Evolutionary conservation across 2,113 vertebrate species (phyloP), one percentile per base, ranked within the genome.

Genomic region (Phrynocephalus versicolor): DNA sequence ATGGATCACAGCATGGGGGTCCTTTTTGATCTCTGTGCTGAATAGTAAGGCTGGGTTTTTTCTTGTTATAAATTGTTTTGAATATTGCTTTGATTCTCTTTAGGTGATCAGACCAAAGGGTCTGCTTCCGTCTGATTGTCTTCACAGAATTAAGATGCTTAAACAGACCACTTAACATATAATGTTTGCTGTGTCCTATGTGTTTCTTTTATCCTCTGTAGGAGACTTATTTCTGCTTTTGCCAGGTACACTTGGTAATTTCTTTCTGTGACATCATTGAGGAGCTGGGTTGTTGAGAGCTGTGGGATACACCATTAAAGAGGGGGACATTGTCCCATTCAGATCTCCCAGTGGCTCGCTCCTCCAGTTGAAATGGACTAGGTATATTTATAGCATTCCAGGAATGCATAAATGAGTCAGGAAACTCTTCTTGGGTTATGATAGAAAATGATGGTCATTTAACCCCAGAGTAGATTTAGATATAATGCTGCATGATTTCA

Each of bases 241-340:
- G 69, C n/a, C 77, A 69, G 35, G 30, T 60, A 10, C 16, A 27
- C 27, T 57, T 30, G 84, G 64, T 41, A 35, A 62, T 85, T 64
- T 81, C 84, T 86, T 81, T 86, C 64, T 82, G 86, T 87, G 80
- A 87, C 81, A 83, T 87, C 86, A n/a, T 62, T 57, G 72, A n/a
- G 35, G 57, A n/a, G 70, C 12, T 45, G 79, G 41, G 72, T 82
- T 77, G 79, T 73, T 77, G 72, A 65, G 72, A 51, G 72, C 55
- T 51, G n/a, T 67, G 70, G 57, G 33, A 18, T 39, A n/a, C 7
- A 57, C 39, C 78, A 86, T n/a, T 35, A 15, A 45, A 27, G 65
- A 70, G 51, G 77, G 69, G 37, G 18, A 21, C 67, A 3, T 30
- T 62, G 55, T 7, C 74, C 74, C 12, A 16, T 37, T 65, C 76